These are phyloP conservation scores for Augochlora pura DNA, from an alignment of 1,140 invertebrate genomes.

Conservation along the genomic window DNA sequence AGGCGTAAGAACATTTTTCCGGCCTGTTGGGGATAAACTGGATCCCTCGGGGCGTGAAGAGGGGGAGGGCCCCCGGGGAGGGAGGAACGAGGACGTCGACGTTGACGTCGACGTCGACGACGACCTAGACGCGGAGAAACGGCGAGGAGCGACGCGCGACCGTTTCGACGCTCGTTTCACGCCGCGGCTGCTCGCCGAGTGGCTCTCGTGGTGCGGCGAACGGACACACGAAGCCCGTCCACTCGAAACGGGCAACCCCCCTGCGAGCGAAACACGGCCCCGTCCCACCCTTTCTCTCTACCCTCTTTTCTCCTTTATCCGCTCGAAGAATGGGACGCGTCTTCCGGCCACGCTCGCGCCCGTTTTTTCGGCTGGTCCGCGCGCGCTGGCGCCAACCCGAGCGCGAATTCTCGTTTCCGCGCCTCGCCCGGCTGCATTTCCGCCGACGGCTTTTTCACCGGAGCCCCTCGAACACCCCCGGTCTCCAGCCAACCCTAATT, in stretches of 20 bases:
- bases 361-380: slow-evolving; percentile 18
- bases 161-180: slow-evolving; percentile 55
- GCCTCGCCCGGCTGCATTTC: too few relatives aligned
- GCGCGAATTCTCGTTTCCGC: slow-evolving; percentile 13
- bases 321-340: slow-evolving; percentile 10
- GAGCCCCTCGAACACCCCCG: too few relatives aligned
- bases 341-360: not conserved
- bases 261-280: not conserved
- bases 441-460: too few relatives aligned
- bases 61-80: not conserved
- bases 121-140: not conserved
- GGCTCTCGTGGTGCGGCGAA: slow-evolving; percentile 47
- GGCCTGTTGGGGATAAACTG: slow-evolving; percentile 34
- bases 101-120: too few relatives aligned
- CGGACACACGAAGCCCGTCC: slow-evolving; percentile 46
- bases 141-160: slow-evolving; percentile 14
- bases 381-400: not conserved
- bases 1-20: slow-evolving; percentile 46
- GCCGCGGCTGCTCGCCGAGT: slow-evolving; percentile 55
- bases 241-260: not conserved
- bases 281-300: too few relatives aligned
- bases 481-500: too few relatives aligned
- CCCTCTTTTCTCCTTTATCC: too few relatives aligned
- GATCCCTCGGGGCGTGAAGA: not conserved
- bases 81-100: too few relatives aligned